Conservation (phyloP, 30 jellyfish, hydroid and myxozoan genomes). For the Catostylus mosaicus region DNA sequence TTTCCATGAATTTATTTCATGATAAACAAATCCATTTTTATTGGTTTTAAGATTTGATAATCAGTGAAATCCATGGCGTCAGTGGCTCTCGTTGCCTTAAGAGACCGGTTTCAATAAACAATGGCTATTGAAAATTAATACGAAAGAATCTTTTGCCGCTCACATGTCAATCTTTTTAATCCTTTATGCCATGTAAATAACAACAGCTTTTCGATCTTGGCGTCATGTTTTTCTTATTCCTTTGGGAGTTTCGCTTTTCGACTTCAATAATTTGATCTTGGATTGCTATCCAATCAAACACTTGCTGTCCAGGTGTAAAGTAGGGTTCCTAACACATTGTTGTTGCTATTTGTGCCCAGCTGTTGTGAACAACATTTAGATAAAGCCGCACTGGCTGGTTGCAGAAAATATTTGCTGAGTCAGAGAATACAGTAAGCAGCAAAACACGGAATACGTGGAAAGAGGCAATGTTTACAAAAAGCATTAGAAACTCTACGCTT, state of each 20-base stretch:
- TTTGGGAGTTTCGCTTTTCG: slow-evolving; percentile 1
- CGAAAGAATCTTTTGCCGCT: background rate
- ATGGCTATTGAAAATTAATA: slow-evolving; percentile 10
- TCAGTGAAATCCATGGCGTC: slow-evolving; percentile 5
- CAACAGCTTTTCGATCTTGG: slow-evolving; percentile 43
- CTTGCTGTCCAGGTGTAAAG: background rate
- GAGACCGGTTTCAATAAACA: slow-evolving; percentile 54
- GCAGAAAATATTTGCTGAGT: background rate
- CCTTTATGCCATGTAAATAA: slow-evolving; percentile 1
- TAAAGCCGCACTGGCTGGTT: background rate
- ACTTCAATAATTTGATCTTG: background rate
- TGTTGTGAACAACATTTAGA: background rate
- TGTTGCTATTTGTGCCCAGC: slow-evolving; percentile 4
- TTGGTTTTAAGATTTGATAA: background rate
- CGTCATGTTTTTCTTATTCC: slow-evolving; percentile 23
- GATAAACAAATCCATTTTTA: background rate
- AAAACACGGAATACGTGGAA: background rate
- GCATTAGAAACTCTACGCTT: background rate
- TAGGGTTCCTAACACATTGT: background rate
- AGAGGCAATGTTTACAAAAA: too few species aligned
- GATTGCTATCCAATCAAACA: background rate
- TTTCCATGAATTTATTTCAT: too few species aligned
- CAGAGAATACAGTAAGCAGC: background rate
- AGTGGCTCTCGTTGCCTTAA: background rate
- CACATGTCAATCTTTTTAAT: slow-evolving; percentile 25